Base-by-base conservation (phyloP, 2,888 invertebrate species). In the Lasioglossum villosulum region DNA sequence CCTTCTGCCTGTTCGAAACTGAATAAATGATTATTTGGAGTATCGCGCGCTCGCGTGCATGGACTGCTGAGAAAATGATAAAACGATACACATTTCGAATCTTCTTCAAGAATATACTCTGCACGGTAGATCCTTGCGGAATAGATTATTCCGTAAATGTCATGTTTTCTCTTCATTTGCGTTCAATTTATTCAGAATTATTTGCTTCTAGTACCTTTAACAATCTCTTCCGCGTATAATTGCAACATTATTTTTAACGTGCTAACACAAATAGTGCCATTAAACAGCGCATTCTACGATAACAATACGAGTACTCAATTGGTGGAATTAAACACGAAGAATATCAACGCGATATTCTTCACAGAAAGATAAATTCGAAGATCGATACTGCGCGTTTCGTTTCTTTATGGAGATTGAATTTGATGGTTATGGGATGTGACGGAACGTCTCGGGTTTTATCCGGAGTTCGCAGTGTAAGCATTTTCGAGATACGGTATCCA, bases 21-120 rank as follows among this genome's bases (percentile, higher is more conserved):
- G 82, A 85, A 91, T 88, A 91, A 91, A 91, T 83, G 90, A 87
- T 88, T 82, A 86, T 84, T 72, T 42, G 12, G 52, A 78, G 75
- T 59, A 75, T 78, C 42, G 48, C 37, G 59, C 68, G 48, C 37
- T 42, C 71, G 77, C 34, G 79, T 45, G 74, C 39, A 74, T 37
- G 19, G 30, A 37, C 68, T 4, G n/a, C 10, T 23, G 68, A 56
- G 56, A 63, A 86, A 84, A 81, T 75, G 83, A 84, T 66, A 16
- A 12, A 30, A 2, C 52, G 2, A 59, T 14, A 30, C 34, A 52
- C n/a, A 39, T 77, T 76, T 45, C 12, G 30, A 68, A 23, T 77
- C 37, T 68, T 27, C 2, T 52, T 12, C 16, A 8, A 23, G 1
- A 52, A 37, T 68, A n/a, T 52, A 19, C 2, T 34, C 34, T 14